Evolutionary conservation across 2,888 invertebrate species (phyloP).

Genomic region (Drosophila formosana): DNA sequence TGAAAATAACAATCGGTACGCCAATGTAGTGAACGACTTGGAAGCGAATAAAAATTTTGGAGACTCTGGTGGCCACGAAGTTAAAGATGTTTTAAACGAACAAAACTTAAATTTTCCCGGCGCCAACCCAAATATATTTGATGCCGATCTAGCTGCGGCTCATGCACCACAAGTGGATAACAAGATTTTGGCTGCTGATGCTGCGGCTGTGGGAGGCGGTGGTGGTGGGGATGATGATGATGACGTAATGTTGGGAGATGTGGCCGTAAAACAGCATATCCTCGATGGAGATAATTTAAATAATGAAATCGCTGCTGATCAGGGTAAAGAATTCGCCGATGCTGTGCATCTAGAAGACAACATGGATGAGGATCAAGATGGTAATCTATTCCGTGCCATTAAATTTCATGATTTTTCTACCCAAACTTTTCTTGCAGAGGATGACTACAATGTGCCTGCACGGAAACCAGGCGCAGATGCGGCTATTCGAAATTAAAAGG

Average conservation of each 20-base stretch:
- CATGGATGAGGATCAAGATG: conserved; percentile 86
- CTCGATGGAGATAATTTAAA: conserved; percentile 84
- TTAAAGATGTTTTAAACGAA: conserved; percentile 83
- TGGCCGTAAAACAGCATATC: conserved; percentile 77
- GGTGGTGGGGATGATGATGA: conserved; percentile 71
- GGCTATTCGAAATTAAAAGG: conserved; percentile 85
- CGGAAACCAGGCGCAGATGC: conserved; percentile 85
- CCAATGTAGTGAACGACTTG: conserved; percentile 80
- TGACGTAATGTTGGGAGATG: conserved; percentile 76
- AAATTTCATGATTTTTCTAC: not conserved
- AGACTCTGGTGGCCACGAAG: conserved; percentile 84
- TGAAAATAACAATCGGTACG: conserved; percentile 83
- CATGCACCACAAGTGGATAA: conserved; percentile 48
- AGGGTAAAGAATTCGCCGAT: conserved; percentile 84
- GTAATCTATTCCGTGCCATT: conserved; percentile 65
- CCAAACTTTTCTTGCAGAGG: conserved; percentile 82
- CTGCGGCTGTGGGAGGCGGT: conserved; percentile 45
- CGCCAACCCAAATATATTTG: conserved; percentile 80
- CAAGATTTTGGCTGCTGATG: conserved; percentile 50
- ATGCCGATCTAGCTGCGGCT: conserved; percentile 56
- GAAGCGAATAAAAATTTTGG: conserved; percentile 66
- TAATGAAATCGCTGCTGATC: conserved; percentile 85
- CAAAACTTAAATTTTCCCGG: conserved; percentile 83
- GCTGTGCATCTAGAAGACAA: conserved; percentile 84
- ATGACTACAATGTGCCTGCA: conserved; percentile 86